These are phyloP conservation scores for Drosophila bipectinata DNA, from an alignment of 1,140 invertebrate genomes.

Conservation along the genomic window DNA sequence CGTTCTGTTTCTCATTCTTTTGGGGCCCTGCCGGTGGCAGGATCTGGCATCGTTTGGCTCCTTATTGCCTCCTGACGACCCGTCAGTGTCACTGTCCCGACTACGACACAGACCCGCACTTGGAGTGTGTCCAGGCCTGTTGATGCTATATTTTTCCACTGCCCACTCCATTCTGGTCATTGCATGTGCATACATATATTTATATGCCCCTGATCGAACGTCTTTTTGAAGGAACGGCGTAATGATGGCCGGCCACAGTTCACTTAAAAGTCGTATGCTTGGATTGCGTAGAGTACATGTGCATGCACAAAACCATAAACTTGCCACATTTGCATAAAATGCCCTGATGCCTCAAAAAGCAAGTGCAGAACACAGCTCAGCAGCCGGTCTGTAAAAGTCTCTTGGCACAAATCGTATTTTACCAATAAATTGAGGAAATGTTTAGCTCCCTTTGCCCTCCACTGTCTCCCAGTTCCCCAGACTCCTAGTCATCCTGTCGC, in stretches of 20 bases:
- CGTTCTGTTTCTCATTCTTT: slow-evolving; percentile 13
- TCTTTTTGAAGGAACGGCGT: slow-evolving; percentile 26
- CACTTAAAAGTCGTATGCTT: slow-evolving; percentile 66
- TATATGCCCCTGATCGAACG: slow-evolving; percentile 7
- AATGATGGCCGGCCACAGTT: slow-evolving; percentile 58
- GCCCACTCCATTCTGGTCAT: neutral
- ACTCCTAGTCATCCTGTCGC: neutral
- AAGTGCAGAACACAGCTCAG: slow-evolving; percentile 37
- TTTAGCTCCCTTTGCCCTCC: slow-evolving; percentile 30
- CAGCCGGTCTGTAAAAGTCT: slow-evolving; percentile 50
- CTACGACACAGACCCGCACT: slow-evolving; percentile 13
- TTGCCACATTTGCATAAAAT: slow-evolving; percentile 79
- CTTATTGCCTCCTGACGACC: slow-evolving; percentile 40
- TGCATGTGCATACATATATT: neutral
- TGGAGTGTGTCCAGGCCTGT: slow-evolving; percentile 31
- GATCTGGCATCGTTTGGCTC: slow-evolving; percentile 10
- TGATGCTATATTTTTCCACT: slow-evolving; percentile 54
- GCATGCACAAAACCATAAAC: slow-evolving; percentile 61
- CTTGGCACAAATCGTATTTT: slow-evolving; percentile 72
- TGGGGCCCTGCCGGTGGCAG: neutral
- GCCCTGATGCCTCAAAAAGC: slow-evolving; percentile 68
- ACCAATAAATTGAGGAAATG: slow-evolving; percentile 78
- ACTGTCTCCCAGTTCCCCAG: neutral
- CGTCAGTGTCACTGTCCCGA: slow-evolving; percentile 54
- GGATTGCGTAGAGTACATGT: slow-evolving; percentile 37